Percentiles rank a stretch among this genome's conserved stretches.
phyloP scores from a whole-genome alignment of 2,113 vertebrate species.

The Okapia johnstoni region DNA sequence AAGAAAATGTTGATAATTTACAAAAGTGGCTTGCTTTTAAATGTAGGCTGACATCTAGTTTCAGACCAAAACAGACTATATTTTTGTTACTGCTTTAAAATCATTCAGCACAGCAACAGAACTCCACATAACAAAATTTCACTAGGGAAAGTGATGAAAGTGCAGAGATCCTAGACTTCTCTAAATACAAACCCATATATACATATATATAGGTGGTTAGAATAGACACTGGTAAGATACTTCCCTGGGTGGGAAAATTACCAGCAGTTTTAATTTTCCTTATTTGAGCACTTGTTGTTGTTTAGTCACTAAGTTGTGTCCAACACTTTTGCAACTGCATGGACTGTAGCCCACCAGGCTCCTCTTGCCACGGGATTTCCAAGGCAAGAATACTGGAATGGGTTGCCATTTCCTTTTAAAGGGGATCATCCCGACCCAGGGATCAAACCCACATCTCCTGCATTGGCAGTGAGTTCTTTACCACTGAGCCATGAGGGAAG shows the following conservation, averaged over 20 bases:
- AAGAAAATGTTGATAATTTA: neutral
- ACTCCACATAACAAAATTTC: neutral
- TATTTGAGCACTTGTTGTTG: neutral
- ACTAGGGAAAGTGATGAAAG: neutral
- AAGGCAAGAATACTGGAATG: neutral
- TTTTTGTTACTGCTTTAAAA: neutral
- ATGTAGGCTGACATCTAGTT: neutral
- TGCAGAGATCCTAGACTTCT: neutral
- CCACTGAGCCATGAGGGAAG: neutral
- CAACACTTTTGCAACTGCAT: neutral
- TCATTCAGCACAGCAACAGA: neutral
- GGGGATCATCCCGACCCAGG: accelerated
- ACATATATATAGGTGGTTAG: neutral
- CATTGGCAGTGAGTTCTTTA: neutral
- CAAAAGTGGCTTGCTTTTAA: neutral
- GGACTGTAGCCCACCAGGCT: neutral
- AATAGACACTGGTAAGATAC: neutral
- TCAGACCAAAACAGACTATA: neutral
- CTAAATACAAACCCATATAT: neutral
- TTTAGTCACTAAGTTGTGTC: neutral
- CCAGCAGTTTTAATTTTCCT: constrained; percentile 7
- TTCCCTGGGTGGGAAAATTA: neutral
- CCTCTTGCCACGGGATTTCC: neutral
- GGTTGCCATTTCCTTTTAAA: neutral
- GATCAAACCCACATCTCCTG: neutral